Conservation (phyloP, 2,113 vertebrate genomes). For the Vombatus ursinus region DNA sequence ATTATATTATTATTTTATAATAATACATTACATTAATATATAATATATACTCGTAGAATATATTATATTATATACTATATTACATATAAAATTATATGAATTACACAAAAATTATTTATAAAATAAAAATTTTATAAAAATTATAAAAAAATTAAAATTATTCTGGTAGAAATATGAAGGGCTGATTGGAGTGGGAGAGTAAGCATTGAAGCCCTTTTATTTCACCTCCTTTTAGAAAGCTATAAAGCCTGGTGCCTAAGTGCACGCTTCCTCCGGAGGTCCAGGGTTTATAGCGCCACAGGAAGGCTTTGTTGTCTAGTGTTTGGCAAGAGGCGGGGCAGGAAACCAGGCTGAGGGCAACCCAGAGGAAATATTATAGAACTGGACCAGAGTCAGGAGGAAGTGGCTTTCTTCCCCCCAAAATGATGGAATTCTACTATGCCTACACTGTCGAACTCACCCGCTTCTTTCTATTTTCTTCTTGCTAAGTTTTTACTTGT, state of each 20-base stretch:
- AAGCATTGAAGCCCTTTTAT: not conserved
- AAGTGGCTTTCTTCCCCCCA: not conserved
- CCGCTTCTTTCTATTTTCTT: not conserved
- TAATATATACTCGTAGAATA: too few species aligned
- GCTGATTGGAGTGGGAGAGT: not conserved
- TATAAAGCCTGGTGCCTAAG: not conserved
- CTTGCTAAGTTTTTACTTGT: not conserved
- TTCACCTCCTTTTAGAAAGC: not conserved
- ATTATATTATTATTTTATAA: too few species aligned
- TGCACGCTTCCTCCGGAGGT: not conserved
- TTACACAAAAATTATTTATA: too few species aligned
- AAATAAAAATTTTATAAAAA: too few species aligned
- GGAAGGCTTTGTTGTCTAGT: not conserved
- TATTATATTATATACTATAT: too few species aligned
- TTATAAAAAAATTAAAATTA: not conserved
- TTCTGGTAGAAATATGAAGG: not conserved
- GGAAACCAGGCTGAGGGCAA: not conserved
- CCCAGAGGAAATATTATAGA: not conserved
- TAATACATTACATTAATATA: too few species aligned
- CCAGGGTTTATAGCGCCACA: not conserved
- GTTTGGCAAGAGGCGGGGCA: not conserved
- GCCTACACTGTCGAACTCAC: not conserved
- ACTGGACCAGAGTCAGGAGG: not conserved
- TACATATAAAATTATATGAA: too few species aligned
- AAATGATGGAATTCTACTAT: not conserved